Evolutionary conservation across 2,797 vertebrate species (phyloP).

Genomic region (Melanogrammus aeglefinus): DNA sequence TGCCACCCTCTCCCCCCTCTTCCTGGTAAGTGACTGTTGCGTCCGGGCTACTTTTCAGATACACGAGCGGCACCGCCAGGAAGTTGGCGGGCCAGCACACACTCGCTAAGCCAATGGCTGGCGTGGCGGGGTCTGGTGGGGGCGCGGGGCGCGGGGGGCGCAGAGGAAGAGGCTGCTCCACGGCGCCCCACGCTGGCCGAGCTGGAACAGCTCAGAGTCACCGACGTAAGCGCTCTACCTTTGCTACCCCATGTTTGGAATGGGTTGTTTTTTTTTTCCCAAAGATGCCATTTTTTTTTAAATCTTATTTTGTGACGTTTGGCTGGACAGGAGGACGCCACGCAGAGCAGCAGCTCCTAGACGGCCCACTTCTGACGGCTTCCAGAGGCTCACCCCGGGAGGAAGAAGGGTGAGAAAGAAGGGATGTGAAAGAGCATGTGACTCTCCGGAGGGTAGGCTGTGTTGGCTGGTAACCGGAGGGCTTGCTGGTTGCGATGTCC

Average conservation of each 20-base stretch:
- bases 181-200: slow-evolving; percentile 92
- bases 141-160: slow-evolving; percentile 45
- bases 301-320: not conserved
- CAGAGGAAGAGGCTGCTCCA: slow-evolving; percentile 87
- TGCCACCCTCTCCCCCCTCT: not conserved
- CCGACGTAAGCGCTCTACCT: slow-evolving; percentile 72
- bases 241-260: not conserved
- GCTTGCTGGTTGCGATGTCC: no score
- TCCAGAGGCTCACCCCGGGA: slow-evolving; percentile 72
- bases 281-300: not conserved
- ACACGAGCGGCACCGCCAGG: slow-evolving; percentile 76
- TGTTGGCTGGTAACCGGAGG: no score
- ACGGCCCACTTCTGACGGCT: slow-evolving; percentile 78
- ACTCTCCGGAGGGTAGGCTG: no score
- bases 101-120: slow-evolving; percentile 77
- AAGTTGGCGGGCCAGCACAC: slow-evolving; percentile 71
- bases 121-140: slow-evolving; percentile 13
- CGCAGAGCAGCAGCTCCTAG: slow-evolving; percentile 86
- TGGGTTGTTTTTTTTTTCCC: not conserved
- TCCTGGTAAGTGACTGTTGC: not conserved
- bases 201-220: slow-evolving; percentile 92
- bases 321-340: slow-evolving; percentile 80
- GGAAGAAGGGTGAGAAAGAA: slow-evolving; percentile 86
- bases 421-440: not conserved
- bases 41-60: slow-evolving; percentile 65